Evolutionary conservation across 1,140 invertebrate genomes (phyloP).

Genomic region (Musca vetustissima): DNA sequence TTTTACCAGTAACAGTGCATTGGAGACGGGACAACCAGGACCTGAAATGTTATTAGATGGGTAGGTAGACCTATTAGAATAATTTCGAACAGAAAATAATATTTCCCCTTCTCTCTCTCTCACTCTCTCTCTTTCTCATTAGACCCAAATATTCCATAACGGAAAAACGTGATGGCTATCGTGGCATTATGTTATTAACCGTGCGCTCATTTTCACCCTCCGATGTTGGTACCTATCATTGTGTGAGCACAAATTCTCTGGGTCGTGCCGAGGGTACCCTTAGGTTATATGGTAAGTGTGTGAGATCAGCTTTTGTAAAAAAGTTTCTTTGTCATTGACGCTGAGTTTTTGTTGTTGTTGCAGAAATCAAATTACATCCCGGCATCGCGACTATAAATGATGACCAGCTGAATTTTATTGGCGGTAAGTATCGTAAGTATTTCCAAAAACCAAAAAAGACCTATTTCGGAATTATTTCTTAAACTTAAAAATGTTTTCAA

Average conservation of each 20-base stretch:
- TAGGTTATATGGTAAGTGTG: slow-evolving; percentile 78
- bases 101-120: too few relatives aligned
- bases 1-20: slow-evolving; percentile 42
- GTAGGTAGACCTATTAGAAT: slow-evolving; percentile 57
- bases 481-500: too few relatives aligned
- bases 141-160: slow-evolving; percentile 81
- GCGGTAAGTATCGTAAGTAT: slow-evolving; percentile 37
- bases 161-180: slow-evolving; percentile 77
- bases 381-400: slow-evolving; percentile 50
- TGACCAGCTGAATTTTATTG: slow-evolving; percentile 51
- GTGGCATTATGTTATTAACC: slow-evolving; percentile 79
- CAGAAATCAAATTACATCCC: slow-evolving; percentile 55
- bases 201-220: slow-evolving; percentile 75
- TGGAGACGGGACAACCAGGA: slow-evolving; percentile 50
- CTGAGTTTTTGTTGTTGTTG: slow-evolving; percentile 22
- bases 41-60: slow-evolving; percentile 76
- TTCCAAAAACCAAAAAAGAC: too few relatives aligned
- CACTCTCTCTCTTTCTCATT: too few relatives aligned
- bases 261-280: slow-evolving; percentile 83
- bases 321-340: background rate
- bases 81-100: too few relatives aligned
- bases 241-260: slow-evolving; percentile 86
- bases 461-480: too few relatives aligned
- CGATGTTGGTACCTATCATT: slow-evolving; percentile 88
- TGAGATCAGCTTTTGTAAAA: too few relatives aligned